A percentile compares a stretch with the other conserved stretches of the same genome.
phyloP scores from a whole-genome alignment of 2,113 vertebrate genomes.

The Piaya cayana region DNA sequence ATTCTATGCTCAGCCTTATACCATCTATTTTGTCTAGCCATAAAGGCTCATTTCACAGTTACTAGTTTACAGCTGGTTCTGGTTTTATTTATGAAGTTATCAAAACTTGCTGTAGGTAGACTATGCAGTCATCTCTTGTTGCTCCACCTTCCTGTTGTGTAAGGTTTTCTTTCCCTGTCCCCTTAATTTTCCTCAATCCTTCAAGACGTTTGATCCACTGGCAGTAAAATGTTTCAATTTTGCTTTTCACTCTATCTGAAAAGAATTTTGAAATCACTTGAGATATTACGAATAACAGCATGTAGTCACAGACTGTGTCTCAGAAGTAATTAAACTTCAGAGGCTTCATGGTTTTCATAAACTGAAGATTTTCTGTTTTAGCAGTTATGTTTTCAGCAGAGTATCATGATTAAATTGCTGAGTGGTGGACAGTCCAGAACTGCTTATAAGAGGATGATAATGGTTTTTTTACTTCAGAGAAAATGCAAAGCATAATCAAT shows the following conservation, averaged over 20 bases:
- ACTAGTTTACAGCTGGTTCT: not conserved
- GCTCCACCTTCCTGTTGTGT: not conserved
- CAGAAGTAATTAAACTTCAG: conserved; percentile 38
- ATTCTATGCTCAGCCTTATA: not conserved
- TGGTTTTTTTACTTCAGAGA: conserved; percentile 3
- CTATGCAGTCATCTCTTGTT: not conserved
- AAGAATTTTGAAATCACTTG: not conserved
- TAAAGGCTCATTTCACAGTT: not conserved
- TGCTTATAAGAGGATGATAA: not conserved
- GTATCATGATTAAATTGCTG: conserved; percentile 12
- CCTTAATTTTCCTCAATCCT: not conserved
- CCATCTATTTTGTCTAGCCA: not conserved
- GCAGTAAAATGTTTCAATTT: not conserved
- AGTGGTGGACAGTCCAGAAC: not conserved
- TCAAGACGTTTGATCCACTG: not conserved
- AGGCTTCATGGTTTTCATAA: conserved; percentile 4
- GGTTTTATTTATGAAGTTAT: not conserved
- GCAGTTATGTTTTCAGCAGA: conserved; percentile 2
- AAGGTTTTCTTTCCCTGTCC: not conserved
- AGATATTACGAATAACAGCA: not conserved
- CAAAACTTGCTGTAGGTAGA: not conserved
- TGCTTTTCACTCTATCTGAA: conserved; percentile 7
- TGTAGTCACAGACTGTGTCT: not conserved
- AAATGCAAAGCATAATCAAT: not conserved
- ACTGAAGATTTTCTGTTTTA: not conserved